Percentiles rank a stretch among this genome's conserved stretches.
phyloP scores from a whole-genome alignment of 2,888 invertebrate species.

The Nematopogon swammerdamellus region DNA sequence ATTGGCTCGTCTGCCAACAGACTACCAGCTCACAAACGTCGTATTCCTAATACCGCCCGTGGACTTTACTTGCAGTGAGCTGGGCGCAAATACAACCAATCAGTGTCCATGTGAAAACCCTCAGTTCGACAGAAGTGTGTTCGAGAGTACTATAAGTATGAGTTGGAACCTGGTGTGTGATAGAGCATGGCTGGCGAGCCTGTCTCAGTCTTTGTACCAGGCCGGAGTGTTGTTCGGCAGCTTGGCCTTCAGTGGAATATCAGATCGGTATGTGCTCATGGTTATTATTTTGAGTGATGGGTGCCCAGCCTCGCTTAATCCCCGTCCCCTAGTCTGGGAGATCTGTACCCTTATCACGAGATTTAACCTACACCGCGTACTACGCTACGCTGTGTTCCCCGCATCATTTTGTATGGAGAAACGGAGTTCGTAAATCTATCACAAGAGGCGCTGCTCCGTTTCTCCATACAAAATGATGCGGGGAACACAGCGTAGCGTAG shows the following conservation, averaged over 20 bases:
- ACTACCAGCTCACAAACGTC: conserved; percentile 54
- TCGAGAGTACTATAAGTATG: conserved; percentile 54
- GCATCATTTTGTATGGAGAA: too few species aligned
- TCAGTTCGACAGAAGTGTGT: conserved; percentile 49
- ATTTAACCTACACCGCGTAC: too few species aligned
- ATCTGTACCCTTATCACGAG: too few species aligned
- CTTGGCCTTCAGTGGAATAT: conserved; percentile 48
- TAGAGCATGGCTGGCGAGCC: conserved; percentile 45
- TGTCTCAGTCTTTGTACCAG: conserved; percentile 54
- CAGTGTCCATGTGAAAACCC: conserved; percentile 40
- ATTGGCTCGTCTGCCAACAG: conserved; percentile 52
- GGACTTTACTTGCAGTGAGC: conserved; percentile 42
- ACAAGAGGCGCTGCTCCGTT: too few species aligned
- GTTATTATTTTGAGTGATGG: conserved; percentile 4
- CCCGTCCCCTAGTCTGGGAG: conserved; percentile 17
- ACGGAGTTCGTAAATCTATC: too few species aligned
- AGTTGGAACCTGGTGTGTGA: conserved; percentile 63
- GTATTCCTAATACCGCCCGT: conserved; percentile 53
- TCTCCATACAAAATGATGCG: too few species aligned
- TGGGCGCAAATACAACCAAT: conserved; percentile 29
- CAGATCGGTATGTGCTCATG: conserved; percentile 33
- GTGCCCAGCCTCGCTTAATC: conserved; percentile 8
- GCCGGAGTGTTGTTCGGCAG: conserved; percentile 55
- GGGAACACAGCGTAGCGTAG: background rate
- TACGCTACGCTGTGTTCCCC: conserved; percentile 14